A percentile compares a stretch with the other conserved stretches of the same genome.
Conservation (phyloP, 2,888 invertebrate species). For the Heliconius ismenius region DNA sequence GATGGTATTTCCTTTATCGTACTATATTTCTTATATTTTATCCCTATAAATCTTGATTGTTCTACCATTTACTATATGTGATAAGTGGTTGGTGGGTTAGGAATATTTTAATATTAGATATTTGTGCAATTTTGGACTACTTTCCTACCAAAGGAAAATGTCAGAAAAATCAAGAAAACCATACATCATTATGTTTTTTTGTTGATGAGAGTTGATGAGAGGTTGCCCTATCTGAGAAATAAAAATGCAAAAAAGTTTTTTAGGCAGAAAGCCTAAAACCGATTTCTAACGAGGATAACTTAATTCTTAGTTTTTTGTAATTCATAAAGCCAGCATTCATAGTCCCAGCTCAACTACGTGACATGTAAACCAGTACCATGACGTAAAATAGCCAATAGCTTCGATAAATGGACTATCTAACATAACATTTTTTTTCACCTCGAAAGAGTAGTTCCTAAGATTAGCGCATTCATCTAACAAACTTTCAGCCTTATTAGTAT, state of each 20-base stretch:
- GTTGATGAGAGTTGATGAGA: no score
- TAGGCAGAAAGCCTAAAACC: no score
- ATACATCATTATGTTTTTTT: no score
- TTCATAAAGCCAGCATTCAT: no score
- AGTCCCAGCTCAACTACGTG: no score
- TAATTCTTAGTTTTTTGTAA: background rate
- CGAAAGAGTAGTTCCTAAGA: no score
- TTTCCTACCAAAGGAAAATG: background rate
- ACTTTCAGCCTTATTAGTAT: background rate
- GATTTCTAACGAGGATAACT: background rate
- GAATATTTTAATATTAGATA: background rate
- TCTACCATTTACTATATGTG: background rate
- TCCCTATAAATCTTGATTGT: background rate
- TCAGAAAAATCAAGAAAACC: no score
- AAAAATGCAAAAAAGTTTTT: no score
- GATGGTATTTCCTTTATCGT: slow-evolving; percentile 1
- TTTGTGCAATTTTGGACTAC: background rate
- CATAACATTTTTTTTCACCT: background rate
- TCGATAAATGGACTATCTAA: background rate
- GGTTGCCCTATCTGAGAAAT: no score
- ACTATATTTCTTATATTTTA: background rate
- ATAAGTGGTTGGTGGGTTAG: background rate
- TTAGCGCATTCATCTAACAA: background rate
- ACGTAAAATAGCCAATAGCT: no score
- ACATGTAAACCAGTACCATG: background rate